phyloP scores from a whole-genome alignment of 1,140 invertebrate species.

The Steinernema khuongi region DNA sequence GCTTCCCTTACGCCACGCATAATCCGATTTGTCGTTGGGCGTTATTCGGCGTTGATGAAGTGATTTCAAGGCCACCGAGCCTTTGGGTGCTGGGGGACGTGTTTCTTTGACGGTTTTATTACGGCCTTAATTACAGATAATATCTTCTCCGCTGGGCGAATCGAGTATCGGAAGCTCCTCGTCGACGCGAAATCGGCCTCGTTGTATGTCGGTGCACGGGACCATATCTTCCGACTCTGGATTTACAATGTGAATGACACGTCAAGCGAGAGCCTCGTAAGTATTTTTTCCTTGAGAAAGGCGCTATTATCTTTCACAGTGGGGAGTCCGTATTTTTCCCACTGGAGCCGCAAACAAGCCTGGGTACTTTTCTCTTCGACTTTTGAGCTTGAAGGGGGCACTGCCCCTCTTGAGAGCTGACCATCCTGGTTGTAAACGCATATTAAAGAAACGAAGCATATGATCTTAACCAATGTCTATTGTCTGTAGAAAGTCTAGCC shows the following conservation, averaged over 20 bases:
- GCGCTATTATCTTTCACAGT: too few species aligned
- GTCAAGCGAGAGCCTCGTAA: constrained; percentile 45
- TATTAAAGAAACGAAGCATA: too few species aligned
- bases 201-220: constrained; percentile 53
- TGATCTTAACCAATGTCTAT: too few species aligned
- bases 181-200: constrained; percentile 48
- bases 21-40: constrained; percentile 12
- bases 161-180: constrained; percentile 38
- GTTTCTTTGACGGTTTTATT: constrained; percentile 18
- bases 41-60: constrained; percentile 17
- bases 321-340: too few species aligned
- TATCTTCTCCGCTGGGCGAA: constrained; percentile 26
- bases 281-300: constrained; percentile 14
- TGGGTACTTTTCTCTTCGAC: not conserved
- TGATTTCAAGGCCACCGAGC: constrained; percentile 1
- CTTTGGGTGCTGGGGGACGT: not conserved
- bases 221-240: constrained; percentile 52
- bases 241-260: constrained; percentile 58
- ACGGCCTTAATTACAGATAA: constrained; percentile 41
- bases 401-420: too few species aligned
- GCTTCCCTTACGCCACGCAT: constrained; percentile 2
- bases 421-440: too few species aligned
- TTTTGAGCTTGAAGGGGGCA: too few species aligned
- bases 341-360: too few species aligned
- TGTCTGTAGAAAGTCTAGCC: too few species aligned